Evolutionary conservation across 2,797 vertebrate genomes (phyloP).

Genomic region (Enteromius argenteus): DNA sequence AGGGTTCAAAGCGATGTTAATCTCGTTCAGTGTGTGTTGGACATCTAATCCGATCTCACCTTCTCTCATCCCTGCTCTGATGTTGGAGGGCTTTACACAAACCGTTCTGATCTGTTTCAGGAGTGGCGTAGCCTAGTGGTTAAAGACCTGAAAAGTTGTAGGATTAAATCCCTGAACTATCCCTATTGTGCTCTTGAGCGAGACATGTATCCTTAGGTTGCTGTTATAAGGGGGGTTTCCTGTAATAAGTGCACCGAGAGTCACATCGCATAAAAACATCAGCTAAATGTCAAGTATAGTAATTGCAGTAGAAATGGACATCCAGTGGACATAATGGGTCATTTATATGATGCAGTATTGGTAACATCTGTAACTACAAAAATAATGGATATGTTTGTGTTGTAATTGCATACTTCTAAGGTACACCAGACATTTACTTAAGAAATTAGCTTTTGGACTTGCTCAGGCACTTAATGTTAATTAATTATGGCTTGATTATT

Average conservation of each 20-base stretch:
- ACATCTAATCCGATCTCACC: conserved; percentile 74
- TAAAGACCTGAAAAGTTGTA: conserved; percentile 16
- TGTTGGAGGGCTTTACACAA: conserved; percentile 45
- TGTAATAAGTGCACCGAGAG: conserved; percentile 19
- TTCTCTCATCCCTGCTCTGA: conserved; percentile 58
- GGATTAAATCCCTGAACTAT: conserved; percentile 19
- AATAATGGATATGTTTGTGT: neutral
- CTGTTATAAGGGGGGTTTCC: neutral
- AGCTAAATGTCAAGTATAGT: conserved; percentile 22
- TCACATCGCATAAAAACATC: neutral
- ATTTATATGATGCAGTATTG: neutral
- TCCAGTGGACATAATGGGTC: neutral
- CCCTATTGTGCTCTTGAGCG: neutral
- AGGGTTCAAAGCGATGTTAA: conserved; percentile 71
- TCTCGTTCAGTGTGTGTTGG: conserved; percentile 71
- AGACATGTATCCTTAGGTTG: neutral
- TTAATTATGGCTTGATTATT: neutral
- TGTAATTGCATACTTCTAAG: neutral
- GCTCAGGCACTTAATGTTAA: neutral
- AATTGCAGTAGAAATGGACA: neutral
- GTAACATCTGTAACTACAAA: neutral
- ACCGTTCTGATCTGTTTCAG: conserved; percentile 28
- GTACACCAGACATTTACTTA: neutral
- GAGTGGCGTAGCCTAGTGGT: neutral
- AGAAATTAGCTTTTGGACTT: neutral